Evolutionary conservation across 1,140 invertebrate genomes (phyloP).

Genomic region (Ctenoplectra terminalis): DNA sequence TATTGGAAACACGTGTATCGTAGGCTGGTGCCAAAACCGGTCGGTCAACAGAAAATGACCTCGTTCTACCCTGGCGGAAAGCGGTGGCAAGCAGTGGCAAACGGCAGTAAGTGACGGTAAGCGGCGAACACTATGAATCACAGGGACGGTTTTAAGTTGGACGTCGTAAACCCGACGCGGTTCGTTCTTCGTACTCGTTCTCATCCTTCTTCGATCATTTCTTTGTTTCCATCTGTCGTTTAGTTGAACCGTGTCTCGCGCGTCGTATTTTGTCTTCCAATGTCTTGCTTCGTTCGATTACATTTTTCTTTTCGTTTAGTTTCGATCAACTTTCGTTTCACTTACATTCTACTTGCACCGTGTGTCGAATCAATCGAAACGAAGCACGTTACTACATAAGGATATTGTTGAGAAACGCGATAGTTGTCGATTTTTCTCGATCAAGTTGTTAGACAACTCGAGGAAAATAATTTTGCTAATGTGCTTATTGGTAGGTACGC

Average conservation of each 20-base stretch:
- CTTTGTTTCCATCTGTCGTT: constrained; percentile 33
- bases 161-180: constrained; percentile 70
- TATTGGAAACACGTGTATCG: constrained; percentile 77
- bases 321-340: neutral
- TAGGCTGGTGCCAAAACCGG: constrained; percentile 76
- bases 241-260: neutral
- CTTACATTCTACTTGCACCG: too few relatives aligned
- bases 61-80: too few relatives aligned
- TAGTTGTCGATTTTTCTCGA: too few relatives aligned
- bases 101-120: too few relatives aligned
- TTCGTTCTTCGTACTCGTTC: constrained; percentile 24
- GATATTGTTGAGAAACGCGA: too few relatives aligned
- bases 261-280: neutral
- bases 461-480: too few relatives aligned
- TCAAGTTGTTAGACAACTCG: too few relatives aligned
- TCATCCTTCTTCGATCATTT: constrained; percentile 16
- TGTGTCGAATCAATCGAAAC: too few relatives aligned
- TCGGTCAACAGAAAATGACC: constrained; percentile 50
- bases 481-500: too few relatives aligned
- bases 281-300: too few relatives aligned
- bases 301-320: neutral
- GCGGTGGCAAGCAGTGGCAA: too few relatives aligned
- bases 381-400: too few relatives aligned
- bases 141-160: constrained; percentile 73
- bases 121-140: constrained; percentile 59